Evolutionary conservation across 2,113 vertebrate genomes (phyloP).

Genomic region (Diglossa brunneiventris): DNA sequence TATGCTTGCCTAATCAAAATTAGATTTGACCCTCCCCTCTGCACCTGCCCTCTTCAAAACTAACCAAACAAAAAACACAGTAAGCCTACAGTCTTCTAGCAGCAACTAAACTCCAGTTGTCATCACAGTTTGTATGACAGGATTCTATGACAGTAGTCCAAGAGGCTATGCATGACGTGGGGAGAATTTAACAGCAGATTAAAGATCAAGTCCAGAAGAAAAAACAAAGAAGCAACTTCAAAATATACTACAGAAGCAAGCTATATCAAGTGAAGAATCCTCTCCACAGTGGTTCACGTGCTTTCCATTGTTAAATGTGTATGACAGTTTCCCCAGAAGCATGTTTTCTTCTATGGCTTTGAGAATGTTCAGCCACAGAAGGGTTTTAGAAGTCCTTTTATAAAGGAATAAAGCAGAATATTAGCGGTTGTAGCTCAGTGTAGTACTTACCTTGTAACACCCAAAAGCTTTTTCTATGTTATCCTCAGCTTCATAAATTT

Average conservation of each 20-base stretch:
- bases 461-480: conserved; percentile 90
- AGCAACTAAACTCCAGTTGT: not conserved
- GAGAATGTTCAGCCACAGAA: not conserved
- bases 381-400: not conserved
- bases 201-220: not conserved
- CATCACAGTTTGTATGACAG: not conserved
- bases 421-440: not conserved
- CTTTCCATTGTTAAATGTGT: not conserved
- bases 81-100: not conserved
- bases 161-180: not conserved
- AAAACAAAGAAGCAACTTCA: not conserved
- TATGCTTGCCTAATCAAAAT: not conserved
- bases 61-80: not conserved
- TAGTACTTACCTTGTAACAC: conserved; percentile 87
- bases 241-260: not conserved
- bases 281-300: not conserved
- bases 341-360: not conserved
- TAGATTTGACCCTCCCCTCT: not conserved
- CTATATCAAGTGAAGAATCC: not conserved
- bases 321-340: not conserved
- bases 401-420: not conserved
- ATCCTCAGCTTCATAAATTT: conserved; percentile 90
- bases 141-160: not conserved
- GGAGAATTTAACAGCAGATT: not conserved
- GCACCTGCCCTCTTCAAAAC: not conserved